phyloP scores from a whole-genome alignment of 2,113 vertebrate genomes.

The Megaceryle torquata region DNA sequence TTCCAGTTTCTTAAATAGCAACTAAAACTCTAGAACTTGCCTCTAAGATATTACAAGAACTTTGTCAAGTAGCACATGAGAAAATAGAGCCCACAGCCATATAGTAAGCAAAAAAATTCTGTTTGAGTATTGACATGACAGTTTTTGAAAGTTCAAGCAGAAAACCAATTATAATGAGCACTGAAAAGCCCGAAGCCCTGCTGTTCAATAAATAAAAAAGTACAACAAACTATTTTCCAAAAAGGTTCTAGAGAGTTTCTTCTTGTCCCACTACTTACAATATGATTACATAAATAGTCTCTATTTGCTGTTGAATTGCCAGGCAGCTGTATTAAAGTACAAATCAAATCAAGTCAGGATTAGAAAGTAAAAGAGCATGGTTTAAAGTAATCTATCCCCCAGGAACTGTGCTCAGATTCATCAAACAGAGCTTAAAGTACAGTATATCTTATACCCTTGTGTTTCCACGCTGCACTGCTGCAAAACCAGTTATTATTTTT shows the following conservation, averaged over 20 bases:
- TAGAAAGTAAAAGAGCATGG: conserved; percentile 90
- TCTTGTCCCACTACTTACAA: conserved; percentile 84
- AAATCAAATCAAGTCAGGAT: conserved; percentile 91
- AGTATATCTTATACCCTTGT: conserved; percentile 84
- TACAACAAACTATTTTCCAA: conserved; percentile 85
- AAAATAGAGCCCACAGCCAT: conserved; percentile 86
- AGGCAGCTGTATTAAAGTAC: conserved; percentile 87
- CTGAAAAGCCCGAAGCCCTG: conserved; percentile 84
- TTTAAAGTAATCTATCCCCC: conserved; percentile 91
- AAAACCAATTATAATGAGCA: conserved; percentile 93
- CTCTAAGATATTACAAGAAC: conserved; percentile 86
- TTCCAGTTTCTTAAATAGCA: conserved; percentile 72
- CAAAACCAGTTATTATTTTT: conserved; percentile 85
- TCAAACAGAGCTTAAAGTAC: conserved; percentile 90
- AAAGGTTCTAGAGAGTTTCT: conserved; percentile 84
- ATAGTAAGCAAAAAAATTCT: conserved; percentile 87
- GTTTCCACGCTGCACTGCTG: conserved; percentile 77
- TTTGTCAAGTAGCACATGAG: conserved; percentile 87
- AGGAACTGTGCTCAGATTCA: conserved; percentile 88
- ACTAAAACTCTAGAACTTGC: conserved; percentile 77
- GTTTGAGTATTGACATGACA: conserved; percentile 91
- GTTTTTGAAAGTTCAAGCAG: conserved; percentile 93
- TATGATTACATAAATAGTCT: conserved; percentile 89
- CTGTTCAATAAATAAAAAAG: conserved; percentile 86
- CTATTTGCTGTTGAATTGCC: conserved; percentile 88